phyloP scores from a whole-genome alignment of 92 coral and sea anemone genomes.

The Desmophyllum pertusum region DNA sequence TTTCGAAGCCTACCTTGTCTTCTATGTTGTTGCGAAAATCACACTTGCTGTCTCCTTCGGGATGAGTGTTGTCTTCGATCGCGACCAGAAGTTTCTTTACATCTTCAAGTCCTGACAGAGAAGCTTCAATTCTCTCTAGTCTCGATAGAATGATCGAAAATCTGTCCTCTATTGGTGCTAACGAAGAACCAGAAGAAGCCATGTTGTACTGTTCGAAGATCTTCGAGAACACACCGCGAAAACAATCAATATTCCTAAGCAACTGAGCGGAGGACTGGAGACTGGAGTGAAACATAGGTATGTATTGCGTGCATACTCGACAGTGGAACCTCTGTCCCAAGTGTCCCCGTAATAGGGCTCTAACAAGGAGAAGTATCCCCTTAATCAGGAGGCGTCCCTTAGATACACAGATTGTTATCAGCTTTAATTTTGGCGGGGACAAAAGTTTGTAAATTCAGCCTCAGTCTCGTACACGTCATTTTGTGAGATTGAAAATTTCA shows the following conservation, averaged over 20 bases:
- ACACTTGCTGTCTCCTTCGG: constrained; percentile 51
- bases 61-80: constrained; percentile 67
- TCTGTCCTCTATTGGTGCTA: constrained; percentile 26
- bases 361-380: too few relatives aligned
- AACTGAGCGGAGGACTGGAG: not conserved
- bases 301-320: not conserved
- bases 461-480: too few relatives aligned
- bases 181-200: constrained; percentile 1
- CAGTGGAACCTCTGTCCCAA: too few relatives aligned
- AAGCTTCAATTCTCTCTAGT: constrained; percentile 47
- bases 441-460: too few relatives aligned
- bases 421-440: too few relatives aligned
- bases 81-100: constrained; percentile 37
- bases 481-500: too few relatives aligned
- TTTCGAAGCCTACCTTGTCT: constrained; percentile 49
- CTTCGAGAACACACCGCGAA: too few relatives aligned
- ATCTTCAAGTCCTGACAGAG: constrained; percentile 28
- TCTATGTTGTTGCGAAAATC: constrained; percentile 36
- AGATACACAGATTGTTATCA: too few relatives aligned
- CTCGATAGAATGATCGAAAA: constrained; percentile 56
- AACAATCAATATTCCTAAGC: not conserved
- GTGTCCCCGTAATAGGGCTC: too few relatives aligned
- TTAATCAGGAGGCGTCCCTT: too few relatives aligned
- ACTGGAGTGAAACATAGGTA: not conserved
- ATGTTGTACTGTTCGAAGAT: too few relatives aligned